Conservation (phyloP, 92 coral and sea anemone species). For the Paragorgia papillata region DNA sequence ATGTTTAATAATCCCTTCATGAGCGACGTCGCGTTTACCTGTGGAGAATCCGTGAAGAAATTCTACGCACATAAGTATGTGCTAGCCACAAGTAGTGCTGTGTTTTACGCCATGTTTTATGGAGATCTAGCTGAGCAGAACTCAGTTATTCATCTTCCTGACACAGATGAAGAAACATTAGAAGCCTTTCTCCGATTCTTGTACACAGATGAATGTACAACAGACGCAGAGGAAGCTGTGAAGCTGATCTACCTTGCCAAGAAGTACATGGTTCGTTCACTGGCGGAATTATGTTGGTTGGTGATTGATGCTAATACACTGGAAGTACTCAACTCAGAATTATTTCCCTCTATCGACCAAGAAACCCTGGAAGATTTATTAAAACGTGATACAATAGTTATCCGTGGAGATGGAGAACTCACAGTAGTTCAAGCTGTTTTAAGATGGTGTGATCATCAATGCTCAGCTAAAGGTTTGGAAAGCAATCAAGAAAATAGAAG, state of each 20-base stretch:
- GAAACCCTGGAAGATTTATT: conserved; percentile 57
- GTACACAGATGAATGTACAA: conserved; percentile 59
- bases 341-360: conserved; percentile 51
- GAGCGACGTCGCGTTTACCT: conserved; percentile 46
- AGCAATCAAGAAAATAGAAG: conserved; percentile 54
- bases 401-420: conserved; percentile 48
- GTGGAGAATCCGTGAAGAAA: not conserved
- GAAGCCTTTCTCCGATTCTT: conserved; percentile 65
- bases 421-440: conserved; percentile 62
- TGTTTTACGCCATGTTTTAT: conserved; percentile 65
- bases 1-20: conserved; percentile 50
- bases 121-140: conserved; percentile 56
- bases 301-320: conserved; percentile 54
- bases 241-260: conserved; percentile 64
- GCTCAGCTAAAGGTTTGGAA: conserved; percentile 45
- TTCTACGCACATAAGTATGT: conserved; percentile 60
- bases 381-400: conserved; percentile 57
- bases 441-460: conserved; percentile 63
- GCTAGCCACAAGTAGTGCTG: conserved; percentile 64
- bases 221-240: conserved; percentile 60
- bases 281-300: conserved; percentile 54
- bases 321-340: conserved; percentile 53
- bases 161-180: conserved; percentile 58
- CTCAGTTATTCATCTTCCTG: conserved; percentile 58
- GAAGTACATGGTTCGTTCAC: conserved; percentile 63